Percentiles rank a stretch among this genome's conserved stretches.
phyloP scores from a whole-genome alignment of 2,113 vertebrate species.

The Vidua macroura region DNA sequence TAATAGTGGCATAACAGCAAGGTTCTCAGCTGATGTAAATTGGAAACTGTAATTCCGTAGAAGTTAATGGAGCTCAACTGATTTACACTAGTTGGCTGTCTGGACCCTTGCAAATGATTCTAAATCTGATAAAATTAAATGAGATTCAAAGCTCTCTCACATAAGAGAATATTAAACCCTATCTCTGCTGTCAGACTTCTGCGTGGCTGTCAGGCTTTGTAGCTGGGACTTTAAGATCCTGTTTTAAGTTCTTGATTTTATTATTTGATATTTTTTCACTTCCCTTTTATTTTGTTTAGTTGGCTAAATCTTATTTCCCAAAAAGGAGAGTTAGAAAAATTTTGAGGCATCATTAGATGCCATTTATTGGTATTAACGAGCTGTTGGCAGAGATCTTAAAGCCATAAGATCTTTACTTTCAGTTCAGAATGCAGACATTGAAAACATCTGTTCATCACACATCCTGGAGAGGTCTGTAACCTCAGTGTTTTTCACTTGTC shows the following conservation, averaged over 20 bases:
- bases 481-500: background rate
- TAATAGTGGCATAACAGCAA: slow-evolving; percentile 55
- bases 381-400: slow-evolving; percentile 24
- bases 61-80: slow-evolving; percentile 66
- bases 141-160: slow-evolving; percentile 56
- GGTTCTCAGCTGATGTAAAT: slow-evolving; percentile 59
- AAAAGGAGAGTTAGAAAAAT: slow-evolving; percentile 12
- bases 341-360: background rate
- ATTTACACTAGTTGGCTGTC: slow-evolving; percentile 61
- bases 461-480: background rate
- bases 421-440: slow-evolving; percentile 9
- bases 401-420: slow-evolving; percentile 60
- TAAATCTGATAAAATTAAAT: slow-evolving; percentile 69
- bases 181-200: slow-evolving; percentile 46
- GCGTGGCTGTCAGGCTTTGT: slow-evolving; percentile 37
- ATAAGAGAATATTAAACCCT: slow-evolving; percentile 50
- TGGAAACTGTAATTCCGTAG: slow-evolving; percentile 60
- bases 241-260: slow-evolving; percentile 51
- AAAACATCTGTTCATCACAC: slow-evolving; percentile 30
- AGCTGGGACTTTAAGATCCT: slow-evolving; percentile 23
- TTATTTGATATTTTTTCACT: slow-evolving; percentile 37
- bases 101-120: slow-evolving; percentile 58
- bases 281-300: slow-evolving; percentile 11
- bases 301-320: background rate
- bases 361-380: background rate